Evolutionary conservation across 2,113 vertebrate genomes (phyloP), one percentile per base, ranked within the genome.

Genomic region (Austrofundulus limnaeus): DNA sequence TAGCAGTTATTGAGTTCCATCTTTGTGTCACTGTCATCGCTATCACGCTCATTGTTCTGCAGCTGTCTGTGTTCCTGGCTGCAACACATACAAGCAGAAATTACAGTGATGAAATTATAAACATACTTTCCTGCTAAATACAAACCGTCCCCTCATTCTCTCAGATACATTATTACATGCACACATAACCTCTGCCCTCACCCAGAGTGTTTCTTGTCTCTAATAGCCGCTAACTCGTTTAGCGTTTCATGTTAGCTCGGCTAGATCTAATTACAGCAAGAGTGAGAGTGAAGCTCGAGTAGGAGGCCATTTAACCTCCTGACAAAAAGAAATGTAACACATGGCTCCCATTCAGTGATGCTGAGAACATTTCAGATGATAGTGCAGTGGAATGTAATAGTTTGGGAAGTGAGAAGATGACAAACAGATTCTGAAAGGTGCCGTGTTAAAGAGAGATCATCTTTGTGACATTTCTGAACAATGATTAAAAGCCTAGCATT

Each of bases 141-240:
- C 23, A 58, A 21, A 53, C 28, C 55, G 20, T 61, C 28, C 19
- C 9, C 38, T 60, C 38, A 17, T 23, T 34, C 17, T 8, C 28
- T 13, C 19, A 43, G 34, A 61, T 59, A 62, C 45, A 63, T 2
- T 53, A 54, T 31, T 48, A 75, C 53, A 46, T 19, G 28, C 39
- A 70, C 20, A 41, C 43, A 63, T 25, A 77, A 78, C 82, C 82
- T 60, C 56, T 83, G 72, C 64, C 78, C 72, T 81, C 59, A 52
- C 65, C 82, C 61, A 45, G 41, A 75, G 55, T 77, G 66, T 77
- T 81, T 34, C 76, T 75, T 73, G 75, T 80, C 53, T 80, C 64
- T 83, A 86, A 84, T 77, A 82, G 77, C 75, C 73, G 71, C 63
- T 85, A 86, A 86, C 69, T 83, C 84, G 78, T 84, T 90, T 87